A percentile compares a stretch with the other conserved stretches of the same genome.
Conservation (phyloP, 2,888 invertebrate species). For the Drosophila lacicola region DNA sequence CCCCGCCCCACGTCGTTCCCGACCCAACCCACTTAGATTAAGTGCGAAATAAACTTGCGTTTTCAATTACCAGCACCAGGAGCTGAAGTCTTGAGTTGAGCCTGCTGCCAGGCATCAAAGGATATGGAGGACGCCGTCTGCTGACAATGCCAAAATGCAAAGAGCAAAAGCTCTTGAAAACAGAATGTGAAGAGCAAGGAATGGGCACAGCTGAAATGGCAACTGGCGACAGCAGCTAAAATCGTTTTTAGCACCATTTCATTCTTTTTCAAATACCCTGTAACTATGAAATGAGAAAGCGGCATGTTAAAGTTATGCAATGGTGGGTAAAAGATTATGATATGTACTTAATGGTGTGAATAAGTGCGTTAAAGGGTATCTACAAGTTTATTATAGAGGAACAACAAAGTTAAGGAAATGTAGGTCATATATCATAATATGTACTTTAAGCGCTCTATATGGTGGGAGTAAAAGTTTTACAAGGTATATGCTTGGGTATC, state of each 20-base stretch:
- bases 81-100: slow-evolving; percentile 40
- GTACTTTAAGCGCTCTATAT: too few relatives aligned
- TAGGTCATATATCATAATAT: too few relatives aligned
- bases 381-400: too few relatives aligned
- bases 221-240: slow-evolving; percentile 36
- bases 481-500: too few relatives aligned
- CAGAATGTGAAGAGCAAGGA: slow-evolving; percentile 38
- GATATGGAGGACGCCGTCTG: slow-evolving; percentile 69
- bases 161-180: slow-evolving; percentile 71
- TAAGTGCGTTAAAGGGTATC: too few relatives aligned
- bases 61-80: slow-evolving; percentile 80
- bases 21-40: slow-evolving; percentile 29
- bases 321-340: neutral
- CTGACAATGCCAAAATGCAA: slow-evolving; percentile 80
- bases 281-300: neutral
- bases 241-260: slow-evolving; percentile 31
- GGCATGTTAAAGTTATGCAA: neutral
- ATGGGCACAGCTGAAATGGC: slow-evolving; percentile 12
- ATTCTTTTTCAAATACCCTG: slow-evolving; percentile 1
- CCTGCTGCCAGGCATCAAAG: slow-evolving; percentile 70
- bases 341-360: too few relatives aligned
- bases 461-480: too few relatives aligned
- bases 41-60: slow-evolving; percentile 82
- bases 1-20: neutral
- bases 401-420: too few relatives aligned